Evolutionary conservation across 1,140 invertebrate species (phyloP).

Genomic region (Caenorhabditis inopinata): DNA sequence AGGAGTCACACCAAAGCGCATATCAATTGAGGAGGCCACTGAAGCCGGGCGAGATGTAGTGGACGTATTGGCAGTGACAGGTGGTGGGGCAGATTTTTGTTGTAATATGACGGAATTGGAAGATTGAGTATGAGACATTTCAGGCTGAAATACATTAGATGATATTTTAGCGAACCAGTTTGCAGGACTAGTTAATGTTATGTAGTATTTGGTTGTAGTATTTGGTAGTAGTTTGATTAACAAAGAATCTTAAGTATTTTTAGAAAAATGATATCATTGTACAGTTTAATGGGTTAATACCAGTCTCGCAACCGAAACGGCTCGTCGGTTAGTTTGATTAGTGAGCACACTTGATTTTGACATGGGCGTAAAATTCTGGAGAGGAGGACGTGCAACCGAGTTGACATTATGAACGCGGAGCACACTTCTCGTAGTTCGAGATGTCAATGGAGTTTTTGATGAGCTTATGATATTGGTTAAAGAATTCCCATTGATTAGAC

Average conservation of each 20-base stretch:
- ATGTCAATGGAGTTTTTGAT: background rate
- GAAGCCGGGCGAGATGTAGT: background rate
- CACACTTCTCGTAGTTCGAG: conserved; percentile 4
- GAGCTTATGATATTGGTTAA: background rate
- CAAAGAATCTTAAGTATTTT: too few relatives aligned
- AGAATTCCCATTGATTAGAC: background rate
- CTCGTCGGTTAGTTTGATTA: background rate
- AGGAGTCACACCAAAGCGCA: background rate
- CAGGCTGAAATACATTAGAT: too few relatives aligned
- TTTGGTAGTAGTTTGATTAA: too few relatives aligned
- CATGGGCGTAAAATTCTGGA: background rate
- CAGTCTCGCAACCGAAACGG: background rate
- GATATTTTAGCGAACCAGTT: too few relatives aligned
- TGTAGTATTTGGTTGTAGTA: too few relatives aligned
- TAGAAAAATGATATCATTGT: too few relatives aligned
- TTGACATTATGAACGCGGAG: conserved; percentile 8
- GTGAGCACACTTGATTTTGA: background rate
- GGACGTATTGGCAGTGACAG: background rate
- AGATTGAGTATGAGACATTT: too few relatives aligned
- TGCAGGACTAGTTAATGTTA: too few relatives aligned
- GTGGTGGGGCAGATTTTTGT: background rate
- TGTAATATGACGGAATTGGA: too few relatives aligned
- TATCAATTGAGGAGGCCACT: background rate
- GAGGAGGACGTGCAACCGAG: background rate
- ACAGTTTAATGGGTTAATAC: too few relatives aligned